Base-by-base conservation (phyloP, 30 jellyfish, hydroid and myxozoan species). In the Pseudorhiza aurosa region DNA sequence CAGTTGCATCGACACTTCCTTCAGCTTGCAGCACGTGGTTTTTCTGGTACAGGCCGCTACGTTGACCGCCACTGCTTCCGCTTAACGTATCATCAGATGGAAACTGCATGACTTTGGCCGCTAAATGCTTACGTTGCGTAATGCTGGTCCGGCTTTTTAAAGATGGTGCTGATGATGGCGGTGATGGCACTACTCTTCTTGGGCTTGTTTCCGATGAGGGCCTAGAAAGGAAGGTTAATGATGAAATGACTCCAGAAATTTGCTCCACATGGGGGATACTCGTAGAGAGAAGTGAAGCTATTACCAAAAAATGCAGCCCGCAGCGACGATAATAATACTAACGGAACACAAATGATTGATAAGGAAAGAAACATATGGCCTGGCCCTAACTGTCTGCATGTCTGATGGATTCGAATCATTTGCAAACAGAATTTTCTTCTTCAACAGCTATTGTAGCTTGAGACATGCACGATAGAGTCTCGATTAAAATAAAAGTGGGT, bases 101-200 rank as follows among this genome's bases (percentile, higher is more conserved):
- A 17, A 58, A 58, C 26, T 60, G 31, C 58, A 58, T 39, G 2
- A 75, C 51, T 35, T 76, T 76, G 14, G 88, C 37, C 18, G 62
- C 7, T 19, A 76, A 55, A 15, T 58, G 88, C 58, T 56, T 58
- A 2, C 88, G 55, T 14, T 62, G 88, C 15, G 26, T 50, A 14
- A 60, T 40, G 33, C 64, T 31, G 46, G 47, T 76, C 40, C 88
- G 79, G 1, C 71, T 37, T 59, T 59, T 76, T 0, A 71, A 2
- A 12, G 88, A 35, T 4, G 88, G 88, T 12, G 88, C 81, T 0
- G 88, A 76, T 1, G 88, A 57, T 24, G 88, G 88, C 0, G 88
- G 88, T 46, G 88, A 76, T 12, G 88, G 88, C 51, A 76, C 51
- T 0, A 45, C 30, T 45, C 42, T 45, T 19, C 82, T 39, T 43